A percentile compares a stretch with the other conserved stretches of the same genome.
Evolutionary conservation across 2,888 invertebrate genomes (phyloP).

Genomic region (Noctua comes): DNA sequence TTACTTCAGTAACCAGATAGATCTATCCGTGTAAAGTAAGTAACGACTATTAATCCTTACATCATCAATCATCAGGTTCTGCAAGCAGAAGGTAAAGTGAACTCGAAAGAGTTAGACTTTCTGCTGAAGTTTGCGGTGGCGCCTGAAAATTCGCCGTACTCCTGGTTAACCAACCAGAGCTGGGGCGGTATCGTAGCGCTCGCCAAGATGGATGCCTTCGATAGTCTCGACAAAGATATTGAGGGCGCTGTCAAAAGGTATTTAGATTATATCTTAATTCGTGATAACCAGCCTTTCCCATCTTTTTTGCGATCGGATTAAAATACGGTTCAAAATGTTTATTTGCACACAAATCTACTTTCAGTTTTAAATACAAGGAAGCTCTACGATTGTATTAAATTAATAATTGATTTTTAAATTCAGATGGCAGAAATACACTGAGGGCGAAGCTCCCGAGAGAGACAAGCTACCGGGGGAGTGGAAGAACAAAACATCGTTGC

Average conservation of each 20-base stretch:
- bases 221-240: constrained; percentile 96
- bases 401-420: background rate
- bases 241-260: constrained; percentile 96
- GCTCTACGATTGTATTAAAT: background rate
- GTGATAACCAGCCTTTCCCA: background rate
- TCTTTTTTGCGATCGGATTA: background rate
- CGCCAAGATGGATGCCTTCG: constrained; percentile 94
- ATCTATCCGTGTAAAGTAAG: background rate
- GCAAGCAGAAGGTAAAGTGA: constrained; percentile 92
- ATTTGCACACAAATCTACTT: background rate
- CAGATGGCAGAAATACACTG: constrained; percentile 97
- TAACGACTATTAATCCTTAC: background rate
- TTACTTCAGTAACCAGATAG: background rate
- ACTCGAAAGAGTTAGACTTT: constrained; percentile 95
- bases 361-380: background rate
- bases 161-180: constrained; percentile 94
- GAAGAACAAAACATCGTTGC: constrained; percentile 96
- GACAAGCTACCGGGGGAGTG: constrained; percentile 99
- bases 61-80: constrained; percentile 73
- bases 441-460: constrained; percentile 97
- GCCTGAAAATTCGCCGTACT: constrained; percentile 94
- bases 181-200: constrained; percentile 96
- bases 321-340: background rate
- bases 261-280: background rate
- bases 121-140: constrained; percentile 95